Evolutionary conservation across 2,888 invertebrate genomes (phyloP), one percentile per base, ranked within the genome.

Genomic region (Vesta saturnalis): DNA sequence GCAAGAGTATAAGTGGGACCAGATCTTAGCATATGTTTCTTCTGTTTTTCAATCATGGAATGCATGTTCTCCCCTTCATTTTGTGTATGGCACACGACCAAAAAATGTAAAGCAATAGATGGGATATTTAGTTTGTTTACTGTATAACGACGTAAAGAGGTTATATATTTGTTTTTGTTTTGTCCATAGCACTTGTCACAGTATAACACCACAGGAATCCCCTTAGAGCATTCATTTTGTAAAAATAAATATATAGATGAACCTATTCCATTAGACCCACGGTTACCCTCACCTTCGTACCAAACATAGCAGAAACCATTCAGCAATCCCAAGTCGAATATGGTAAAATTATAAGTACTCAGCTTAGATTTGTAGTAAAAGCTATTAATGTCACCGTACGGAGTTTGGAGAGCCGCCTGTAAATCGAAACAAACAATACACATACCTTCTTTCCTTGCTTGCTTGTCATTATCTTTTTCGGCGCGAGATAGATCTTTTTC

Each of bases 401-500:
- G 46, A 46, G 46, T 46, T 46, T 46, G 46, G 6, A 46, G 14
- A 46, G n/a, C 46, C 14, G 14, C 6, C 14, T 49, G 16, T 30
- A 30, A 30, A 30, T 30, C 30, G 10, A 30, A 30, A 30, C 30
- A 30, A 30, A 30, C 30, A 30, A 16, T 49, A 18, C 49, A 49
- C 18, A 10, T 6, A 12, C 18, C 15, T 49, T 49, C 49, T 49
- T 49, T 49, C 15, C 16, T 12, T 16, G 15, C 49, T 15, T 49
- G 49, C 49, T 49, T 49, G 49, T 49, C 18, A 15, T 49, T 49
- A 49, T 16, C 15, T 18, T 49, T 49, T 18, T 49, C 49, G 16
- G 49, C 49, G 16, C 49, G 49, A 1, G 49, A 49, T 49, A 49
- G 18, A 49, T 49, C 18, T 18, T 49, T 15, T 49, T 49, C 49